phyloP scores from a whole-genome alignment of 2,113 vertebrate species.

The Stictonetta naevosa region DNA sequence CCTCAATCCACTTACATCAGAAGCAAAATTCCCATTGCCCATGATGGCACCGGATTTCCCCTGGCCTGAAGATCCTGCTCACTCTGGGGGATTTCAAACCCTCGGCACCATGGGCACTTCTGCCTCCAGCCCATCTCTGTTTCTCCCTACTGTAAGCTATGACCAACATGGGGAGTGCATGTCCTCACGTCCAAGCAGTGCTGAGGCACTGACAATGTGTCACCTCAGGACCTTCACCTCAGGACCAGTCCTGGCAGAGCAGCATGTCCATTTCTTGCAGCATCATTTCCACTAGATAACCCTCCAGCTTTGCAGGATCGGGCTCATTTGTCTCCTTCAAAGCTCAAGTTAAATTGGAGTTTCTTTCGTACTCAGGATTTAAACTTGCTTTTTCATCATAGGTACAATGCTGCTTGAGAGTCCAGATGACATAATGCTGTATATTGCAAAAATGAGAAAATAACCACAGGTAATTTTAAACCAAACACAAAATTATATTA shows the following conservation, averaged over 20 bases:
- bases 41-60: rapidly evolving
- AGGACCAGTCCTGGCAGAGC: neutral
- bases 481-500: constrained; percentile 71
- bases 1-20: neutral
- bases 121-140: neutral
- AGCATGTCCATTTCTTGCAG: neutral
- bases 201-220: neutral
- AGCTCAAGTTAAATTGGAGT: neutral
- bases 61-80: rapidly evolving
- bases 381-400: neutral
- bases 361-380: neutral
- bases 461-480: constrained; percentile 56
- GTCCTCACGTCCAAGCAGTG: neutral
- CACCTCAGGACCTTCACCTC: neutral
- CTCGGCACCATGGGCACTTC: neutral
- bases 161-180: rapidly evolving
- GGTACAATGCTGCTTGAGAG: constrained; percentile 33
- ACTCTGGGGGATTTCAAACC: neutral
- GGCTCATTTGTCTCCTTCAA: neutral
- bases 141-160: neutral
- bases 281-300: neutral
- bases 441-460: constrained; percentile 48
- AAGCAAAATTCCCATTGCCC: neutral
- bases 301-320: neutral
- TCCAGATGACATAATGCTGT: constrained; percentile 43